These are phyloP conservation scores for Malurus elegans DNA, from an alignment of 2,113 vertebrate genomes.

Conservation along the genomic window DNA sequence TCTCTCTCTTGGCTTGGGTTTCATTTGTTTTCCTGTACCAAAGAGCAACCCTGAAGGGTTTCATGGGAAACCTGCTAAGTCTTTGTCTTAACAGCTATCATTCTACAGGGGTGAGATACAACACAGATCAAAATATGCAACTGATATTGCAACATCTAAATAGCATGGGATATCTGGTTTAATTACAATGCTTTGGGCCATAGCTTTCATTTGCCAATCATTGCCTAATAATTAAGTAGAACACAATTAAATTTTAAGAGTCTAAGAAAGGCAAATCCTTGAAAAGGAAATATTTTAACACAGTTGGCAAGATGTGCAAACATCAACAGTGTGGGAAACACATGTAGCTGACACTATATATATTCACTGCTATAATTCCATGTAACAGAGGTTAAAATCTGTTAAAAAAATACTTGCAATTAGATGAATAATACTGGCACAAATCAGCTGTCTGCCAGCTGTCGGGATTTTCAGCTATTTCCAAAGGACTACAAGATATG, in stretches of 20 bases:
- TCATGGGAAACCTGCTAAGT: background rate
- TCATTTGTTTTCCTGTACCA: background rate
- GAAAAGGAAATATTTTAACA: background rate
- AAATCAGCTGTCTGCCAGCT: background rate
- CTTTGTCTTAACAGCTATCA: background rate
- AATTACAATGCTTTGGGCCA: background rate
- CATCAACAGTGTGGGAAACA: background rate
- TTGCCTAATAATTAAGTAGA: background rate
- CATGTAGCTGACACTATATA: background rate
- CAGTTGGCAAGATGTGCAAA: background rate
- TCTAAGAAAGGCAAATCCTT: background rate
- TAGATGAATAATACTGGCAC: background rate
- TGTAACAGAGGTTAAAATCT: background rate
- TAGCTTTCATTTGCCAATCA: background rate
- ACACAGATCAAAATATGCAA: background rate
- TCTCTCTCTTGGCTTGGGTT: background rate
- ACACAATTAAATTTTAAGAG: background rate
- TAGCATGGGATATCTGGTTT: background rate
- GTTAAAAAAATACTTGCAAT: background rate
- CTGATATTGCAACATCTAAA: constrained; percentile 7
- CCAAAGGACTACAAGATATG: background rate
- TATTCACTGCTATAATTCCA: background rate
- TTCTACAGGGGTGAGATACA: background rate
- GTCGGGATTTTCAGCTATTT: background rate
- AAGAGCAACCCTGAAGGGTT: background rate